Conservation (phyloP, 2,113 vertebrate species). For the Actenoides hombroni region DNA sequence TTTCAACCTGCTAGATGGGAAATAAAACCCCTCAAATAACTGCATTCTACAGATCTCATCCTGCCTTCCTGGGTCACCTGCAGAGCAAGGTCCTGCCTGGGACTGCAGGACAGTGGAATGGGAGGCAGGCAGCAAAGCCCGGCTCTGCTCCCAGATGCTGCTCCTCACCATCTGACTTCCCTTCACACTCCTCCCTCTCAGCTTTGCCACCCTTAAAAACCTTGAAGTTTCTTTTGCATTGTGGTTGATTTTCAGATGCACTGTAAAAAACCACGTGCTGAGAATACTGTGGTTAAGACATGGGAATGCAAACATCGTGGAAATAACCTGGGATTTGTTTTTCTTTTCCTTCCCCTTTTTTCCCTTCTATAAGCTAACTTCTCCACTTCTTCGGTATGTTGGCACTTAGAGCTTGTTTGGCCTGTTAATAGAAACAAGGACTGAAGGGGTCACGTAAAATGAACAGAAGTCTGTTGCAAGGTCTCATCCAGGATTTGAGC, state of each 20-base stretch:
- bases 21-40: background rate
- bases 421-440: background rate
- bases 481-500: background rate
- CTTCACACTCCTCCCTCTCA: background rate
- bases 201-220: background rate
- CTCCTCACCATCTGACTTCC: background rate
- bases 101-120: background rate
- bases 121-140: background rate
- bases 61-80: background rate
- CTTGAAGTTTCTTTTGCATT: background rate
- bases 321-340: slow-evolving; percentile 39
- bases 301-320: slow-evolving; percentile 21
- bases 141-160: background rate
- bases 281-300: slow-evolving; percentile 37
- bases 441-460: background rate
- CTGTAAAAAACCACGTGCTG: background rate
- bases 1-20: background rate
- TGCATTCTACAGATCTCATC: background rate
- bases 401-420: background rate
- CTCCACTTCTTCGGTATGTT: slow-evolving; percentile 13
- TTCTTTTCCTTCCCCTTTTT: slow-evolving; percentile 24
- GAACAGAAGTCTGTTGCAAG: background rate
- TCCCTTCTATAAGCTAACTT: slow-evolving; percentile 33
- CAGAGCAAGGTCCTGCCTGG: background rate
- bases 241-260: slow-evolving; percentile 2